Conservation (phyloP, 2,797 vertebrate genomes). For the Harpagifer antarcticus region DNA sequence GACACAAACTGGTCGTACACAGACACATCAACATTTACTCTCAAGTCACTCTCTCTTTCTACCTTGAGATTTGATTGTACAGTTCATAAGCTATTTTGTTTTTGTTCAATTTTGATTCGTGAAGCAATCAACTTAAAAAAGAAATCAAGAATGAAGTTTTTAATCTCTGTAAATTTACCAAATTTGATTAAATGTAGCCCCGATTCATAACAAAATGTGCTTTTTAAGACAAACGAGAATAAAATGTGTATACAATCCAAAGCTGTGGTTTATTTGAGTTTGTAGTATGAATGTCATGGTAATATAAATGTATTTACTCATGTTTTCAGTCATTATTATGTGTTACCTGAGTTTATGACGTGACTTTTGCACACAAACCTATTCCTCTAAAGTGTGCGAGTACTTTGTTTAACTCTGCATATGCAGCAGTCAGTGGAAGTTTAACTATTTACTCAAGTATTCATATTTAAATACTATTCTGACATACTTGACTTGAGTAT, state of each 20-base stretch:
- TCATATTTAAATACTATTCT: no score
- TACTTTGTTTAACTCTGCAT: no score
- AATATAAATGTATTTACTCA: no score
- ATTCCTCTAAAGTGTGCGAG: no score
- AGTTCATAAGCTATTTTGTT: slow-evolving; percentile 87
- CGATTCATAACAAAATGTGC: slow-evolving; percentile 74
- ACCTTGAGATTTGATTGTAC: slow-evolving; percentile 84
- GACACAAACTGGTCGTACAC: slow-evolving; percentile 32
- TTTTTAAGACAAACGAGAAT: slow-evolving; percentile 80
- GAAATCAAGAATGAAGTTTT: slow-evolving; percentile 74
- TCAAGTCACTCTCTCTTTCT: slow-evolving; percentile 60
- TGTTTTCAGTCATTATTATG: no score
- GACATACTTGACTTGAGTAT: no score
- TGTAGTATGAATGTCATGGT: no score
- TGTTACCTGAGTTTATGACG: no score
- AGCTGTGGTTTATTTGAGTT: slow-evolving; percentile 17
- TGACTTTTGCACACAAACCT: no score
- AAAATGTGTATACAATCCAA: slow-evolving; percentile 79
- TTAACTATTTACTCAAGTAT: no score
- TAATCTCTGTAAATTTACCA: slow-evolving; percentile 81
- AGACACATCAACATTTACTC: slow-evolving; percentile 53
- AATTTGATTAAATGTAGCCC: slow-evolving; percentile 74
- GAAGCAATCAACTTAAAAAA: slow-evolving; percentile 70
- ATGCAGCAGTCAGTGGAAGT: no score
- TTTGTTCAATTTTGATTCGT: slow-evolving; percentile 70